Conservation (phyloP, 2,888 invertebrate genomes). For the Argyresthia goedartella region DNA sequence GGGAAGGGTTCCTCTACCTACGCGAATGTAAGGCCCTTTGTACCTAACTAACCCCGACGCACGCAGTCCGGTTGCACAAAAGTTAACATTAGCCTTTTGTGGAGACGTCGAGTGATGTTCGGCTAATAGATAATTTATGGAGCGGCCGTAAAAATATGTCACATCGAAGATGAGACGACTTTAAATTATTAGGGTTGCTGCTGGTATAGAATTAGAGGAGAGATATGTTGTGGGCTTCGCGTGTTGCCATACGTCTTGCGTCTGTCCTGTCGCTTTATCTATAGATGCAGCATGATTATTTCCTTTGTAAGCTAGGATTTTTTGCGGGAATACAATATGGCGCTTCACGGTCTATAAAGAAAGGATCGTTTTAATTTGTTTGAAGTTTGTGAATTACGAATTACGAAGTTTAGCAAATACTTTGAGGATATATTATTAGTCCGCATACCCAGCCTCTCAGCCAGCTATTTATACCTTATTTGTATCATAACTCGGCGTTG, state of each 20-base stretch:
- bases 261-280: conserved; percentile 19
- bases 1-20: conserved; percentile 51
- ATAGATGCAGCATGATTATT: conserved; percentile 46
- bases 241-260: conserved; percentile 27
- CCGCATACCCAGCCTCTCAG: too few relatives aligned
- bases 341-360: conserved; percentile 3
- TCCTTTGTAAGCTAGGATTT: conserved; percentile 3
- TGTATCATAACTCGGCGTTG: too few relatives aligned
- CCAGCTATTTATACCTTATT: too few relatives aligned
- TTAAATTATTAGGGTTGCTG: conserved; percentile 62
- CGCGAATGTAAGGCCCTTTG: conserved; percentile 22
- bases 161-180: conserved; percentile 29
- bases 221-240: conserved; percentile 27
- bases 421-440: too few relatives aligned
- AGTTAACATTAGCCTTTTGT: conserved; percentile 57
- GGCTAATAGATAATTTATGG: conserved; percentile 67
- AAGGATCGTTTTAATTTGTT: not conserved
- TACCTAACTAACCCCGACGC: conserved; percentile 29
- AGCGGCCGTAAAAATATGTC: conserved; percentile 40
- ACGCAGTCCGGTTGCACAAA: conserved; percentile 57
- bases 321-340: not conserved
- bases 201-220: conserved; percentile 2
- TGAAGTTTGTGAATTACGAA: too few relatives aligned
- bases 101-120: conserved; percentile 60
- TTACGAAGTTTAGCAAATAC: too few relatives aligned